These are phyloP conservation scores for Reinhardtius hippoglossoides DNA, from an alignment of 2,113 vertebrate genomes.

Conservation along the genomic window DNA sequence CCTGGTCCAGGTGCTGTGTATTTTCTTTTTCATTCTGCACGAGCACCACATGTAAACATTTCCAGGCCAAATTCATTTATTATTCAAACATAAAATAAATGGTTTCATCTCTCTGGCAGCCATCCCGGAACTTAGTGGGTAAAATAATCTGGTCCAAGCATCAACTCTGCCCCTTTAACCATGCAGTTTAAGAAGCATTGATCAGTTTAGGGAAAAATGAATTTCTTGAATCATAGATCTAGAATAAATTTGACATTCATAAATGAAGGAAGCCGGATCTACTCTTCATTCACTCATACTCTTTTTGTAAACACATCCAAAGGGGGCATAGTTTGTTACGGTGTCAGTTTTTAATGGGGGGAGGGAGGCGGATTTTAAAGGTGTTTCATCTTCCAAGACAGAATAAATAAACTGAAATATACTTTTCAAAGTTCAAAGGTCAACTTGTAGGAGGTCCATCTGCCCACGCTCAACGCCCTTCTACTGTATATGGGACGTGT, in stretches of 20 bases:
- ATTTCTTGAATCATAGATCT: too few species aligned
- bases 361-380: slow-evolving; percentile 33
- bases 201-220: neutral
- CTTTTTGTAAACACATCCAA: neutral
- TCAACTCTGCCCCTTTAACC: neutral
- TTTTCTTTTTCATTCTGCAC: slow-evolving; percentile 81
- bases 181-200: neutral
- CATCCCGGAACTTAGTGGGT: slow-evolving; percentile 10
- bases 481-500: slow-evolving; percentile 35
- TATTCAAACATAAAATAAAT: slow-evolving; percentile 67
- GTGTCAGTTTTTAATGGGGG: slow-evolving; percentile 42
- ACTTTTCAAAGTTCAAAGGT: slow-evolving; percentile 45
- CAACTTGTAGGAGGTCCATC: slow-evolving; percentile 58
- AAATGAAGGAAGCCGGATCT: too few species aligned
- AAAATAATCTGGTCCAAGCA: neutral
- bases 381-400: slow-evolving; percentile 41
- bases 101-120: slow-evolving; percentile 60
- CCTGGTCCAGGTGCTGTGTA: slow-evolving; percentile 78
- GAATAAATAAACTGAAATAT: slow-evolving; percentile 58
- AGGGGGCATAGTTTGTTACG: slow-evolving; percentile 23
- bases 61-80: slow-evolving; percentile 60
- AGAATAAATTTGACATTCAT: too few species aligned
- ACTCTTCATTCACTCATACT: slow-evolving; percentile 8
- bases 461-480: slow-evolving; percentile 19
- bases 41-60: slow-evolving; percentile 68